Evolutionary conservation across 2,797 vertebrate species (phyloP).

Genomic region (Botia kubotai): DNA sequence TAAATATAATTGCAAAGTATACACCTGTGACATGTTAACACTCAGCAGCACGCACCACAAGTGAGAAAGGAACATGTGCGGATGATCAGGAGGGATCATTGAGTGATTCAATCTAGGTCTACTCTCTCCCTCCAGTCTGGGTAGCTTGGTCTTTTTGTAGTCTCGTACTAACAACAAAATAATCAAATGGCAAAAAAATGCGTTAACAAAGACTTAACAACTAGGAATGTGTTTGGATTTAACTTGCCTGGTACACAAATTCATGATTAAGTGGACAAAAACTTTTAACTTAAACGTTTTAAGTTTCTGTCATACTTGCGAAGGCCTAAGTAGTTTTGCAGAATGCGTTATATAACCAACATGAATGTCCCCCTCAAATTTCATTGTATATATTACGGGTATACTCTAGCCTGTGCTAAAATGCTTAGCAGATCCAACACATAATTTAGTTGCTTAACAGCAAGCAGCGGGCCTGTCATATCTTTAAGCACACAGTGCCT

Average conservation of each 20-base stretch:
- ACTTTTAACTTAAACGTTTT: no score
- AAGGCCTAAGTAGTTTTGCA: background rate
- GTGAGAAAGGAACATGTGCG: conserved; percentile 5
- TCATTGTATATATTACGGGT: no score
- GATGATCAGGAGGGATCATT: conserved; percentile 35
- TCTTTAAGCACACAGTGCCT: conserved; percentile 60
- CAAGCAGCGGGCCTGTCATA: conserved; percentile 33
- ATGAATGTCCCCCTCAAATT: background rate
- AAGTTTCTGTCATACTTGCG: background rate
- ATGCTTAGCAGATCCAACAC: conserved; percentile 12
- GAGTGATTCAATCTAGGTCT: background rate
- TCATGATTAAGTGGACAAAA: background rate
- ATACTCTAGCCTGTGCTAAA: conserved; percentile 7
- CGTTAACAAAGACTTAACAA: conserved; percentile 25
- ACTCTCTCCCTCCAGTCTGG: conserved; percentile 9
- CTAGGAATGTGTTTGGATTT: conserved; percentile 14
- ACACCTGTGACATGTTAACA: background rate
- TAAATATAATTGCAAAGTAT: background rate
- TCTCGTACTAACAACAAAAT: background rate
- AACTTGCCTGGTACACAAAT: background rate
- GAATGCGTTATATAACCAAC: no score
- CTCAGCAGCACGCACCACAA: background rate
- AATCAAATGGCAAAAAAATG: conserved; percentile 54
- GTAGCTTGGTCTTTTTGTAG: background rate
- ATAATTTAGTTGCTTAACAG: conserved; percentile 1